Conservation (phyloP, 2,888 invertebrate species). For the Drosophila koepferae region DNA sequence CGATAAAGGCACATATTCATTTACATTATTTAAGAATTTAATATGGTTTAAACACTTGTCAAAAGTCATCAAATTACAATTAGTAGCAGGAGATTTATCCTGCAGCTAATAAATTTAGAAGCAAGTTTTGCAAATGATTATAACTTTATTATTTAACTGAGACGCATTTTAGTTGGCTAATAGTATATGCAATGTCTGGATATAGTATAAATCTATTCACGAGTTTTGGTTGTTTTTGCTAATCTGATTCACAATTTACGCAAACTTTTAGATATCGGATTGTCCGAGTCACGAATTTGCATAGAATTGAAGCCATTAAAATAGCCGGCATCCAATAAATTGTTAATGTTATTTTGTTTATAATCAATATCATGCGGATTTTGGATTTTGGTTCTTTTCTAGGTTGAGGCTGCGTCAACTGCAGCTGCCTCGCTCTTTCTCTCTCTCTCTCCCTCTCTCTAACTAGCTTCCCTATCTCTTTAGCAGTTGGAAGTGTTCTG, state of each 20-base stretch:
- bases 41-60: too few relatives aligned
- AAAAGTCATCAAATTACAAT: too few relatives aligned
- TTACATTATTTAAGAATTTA: too few relatives aligned
- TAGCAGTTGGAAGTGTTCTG: too few relatives aligned
- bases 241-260: conserved; percentile 25
- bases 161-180: conserved; percentile 16
- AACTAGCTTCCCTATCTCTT: conserved; percentile 39
- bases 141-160: conserved; percentile 9
- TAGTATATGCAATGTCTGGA: background rate
- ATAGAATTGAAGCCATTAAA: conserved; percentile 54
- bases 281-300: conserved; percentile 18
- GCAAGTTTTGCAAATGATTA: background rate
- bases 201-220: conserved; percentile 14
- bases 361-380: conserved; percentile 64
- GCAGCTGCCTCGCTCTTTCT: conserved; percentile 10
- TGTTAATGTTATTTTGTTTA: conserved; percentile 68
- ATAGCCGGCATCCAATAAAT: conserved; percentile 58
- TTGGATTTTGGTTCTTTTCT: conserved; percentile 41
- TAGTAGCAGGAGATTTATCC: too few relatives aligned
- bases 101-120: too few relatives aligned
- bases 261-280: background rate
- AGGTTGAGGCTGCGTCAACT: conserved; percentile 33
- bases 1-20: too few relatives aligned
- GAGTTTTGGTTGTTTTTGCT: conserved; percentile 18
- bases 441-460: background rate